phyloP scores from a whole-genome alignment of 1,140 invertebrate species.

The Pseudomyrmex dendroicus region DNA sequence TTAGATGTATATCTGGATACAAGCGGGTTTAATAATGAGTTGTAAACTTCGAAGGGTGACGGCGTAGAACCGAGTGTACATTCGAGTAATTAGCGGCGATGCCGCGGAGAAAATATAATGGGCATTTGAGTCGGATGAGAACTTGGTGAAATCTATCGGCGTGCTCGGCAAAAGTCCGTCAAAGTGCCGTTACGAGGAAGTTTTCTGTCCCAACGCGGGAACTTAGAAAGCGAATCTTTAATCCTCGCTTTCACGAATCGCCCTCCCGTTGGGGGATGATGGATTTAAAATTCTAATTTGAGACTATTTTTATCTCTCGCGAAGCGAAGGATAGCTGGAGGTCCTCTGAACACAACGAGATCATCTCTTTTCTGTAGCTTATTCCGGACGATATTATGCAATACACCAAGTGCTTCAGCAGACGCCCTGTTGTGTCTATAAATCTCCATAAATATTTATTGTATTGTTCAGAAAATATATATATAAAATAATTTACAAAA shows the following conservation, averaged over 20 bases:
- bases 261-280: conserved; percentile 8
- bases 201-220: conserved; percentile 46
- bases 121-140: conserved; percentile 20
- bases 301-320: conserved; percentile 45
- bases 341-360: conserved; percentile 4
- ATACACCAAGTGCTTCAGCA: neutral
- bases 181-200: conserved; percentile 67
- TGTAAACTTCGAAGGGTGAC: conserved; percentile 10
- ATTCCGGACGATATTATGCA: no score
- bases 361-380: neutral
- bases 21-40: conserved; percentile 51
- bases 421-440: neutral
- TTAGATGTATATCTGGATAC: neutral
- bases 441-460: neutral
- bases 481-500: neutral
- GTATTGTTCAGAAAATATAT: no score
- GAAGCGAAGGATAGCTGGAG: neutral
- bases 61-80: conserved; percentile 27
- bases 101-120: conserved; percentile 44
- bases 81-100: conserved; percentile 55
- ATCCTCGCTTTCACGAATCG: conserved; percentile 62
- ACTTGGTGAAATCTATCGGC: conserved; percentile 62
- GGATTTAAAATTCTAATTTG: conserved; percentile 71
- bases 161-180: conserved; percentile 22
- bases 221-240: conserved; percentile 48